Base-by-base conservation (phyloP, 2,113 vertebrate species). In the Rousettus leschenaultii region DNA sequence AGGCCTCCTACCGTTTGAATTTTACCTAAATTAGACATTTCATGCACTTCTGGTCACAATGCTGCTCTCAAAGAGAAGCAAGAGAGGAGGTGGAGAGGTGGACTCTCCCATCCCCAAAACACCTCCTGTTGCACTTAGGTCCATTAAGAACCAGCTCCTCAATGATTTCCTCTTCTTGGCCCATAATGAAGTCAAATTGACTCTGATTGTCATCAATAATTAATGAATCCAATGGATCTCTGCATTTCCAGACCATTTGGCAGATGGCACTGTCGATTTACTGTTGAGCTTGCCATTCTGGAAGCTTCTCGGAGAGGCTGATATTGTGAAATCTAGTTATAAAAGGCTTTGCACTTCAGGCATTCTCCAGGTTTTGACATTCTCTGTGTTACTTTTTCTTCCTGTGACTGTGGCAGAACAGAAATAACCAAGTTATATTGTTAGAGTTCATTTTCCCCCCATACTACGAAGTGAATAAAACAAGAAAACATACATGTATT, bases 401-500 rank as follows among this genome's bases (percentile, higher is more conserved):
- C 66, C 38, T 71, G 55, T 82, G 93, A 71, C 63, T 35, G 24
- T 40, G 74, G 75, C 38, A 96, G 95, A 79, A 95, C 80, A 96
- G n/a, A 53, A 95, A 96, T 90, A 94, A 95, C 73, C 70, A 86
- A 90, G 85, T 93, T 95, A 71, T 91, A n/a, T 38, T 91, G 88
- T 88, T 88, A 89, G 77, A 95, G 96, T 96, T 94, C 68, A 84
- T 94, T 94, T 90, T 86, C 45, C 12, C 63, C n/a, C 35, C 33
- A 87, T 38, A 38, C 40, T 30, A n/a, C 90, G 77, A 97, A 97
- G 96, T 95, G 97, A 98, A 97, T 97, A 98, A 98, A 97, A 97
- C 94, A 97, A 97, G 97, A 96, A 97, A 98, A 98, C 95, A 95
- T 96, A 94, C 97, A 95, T 97, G 97, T 98, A 97, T 98, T 98